Evolutionary conservation across 2,888 invertebrate species (phyloP).

Genomic region (Drosophila setosimentum): DNA sequence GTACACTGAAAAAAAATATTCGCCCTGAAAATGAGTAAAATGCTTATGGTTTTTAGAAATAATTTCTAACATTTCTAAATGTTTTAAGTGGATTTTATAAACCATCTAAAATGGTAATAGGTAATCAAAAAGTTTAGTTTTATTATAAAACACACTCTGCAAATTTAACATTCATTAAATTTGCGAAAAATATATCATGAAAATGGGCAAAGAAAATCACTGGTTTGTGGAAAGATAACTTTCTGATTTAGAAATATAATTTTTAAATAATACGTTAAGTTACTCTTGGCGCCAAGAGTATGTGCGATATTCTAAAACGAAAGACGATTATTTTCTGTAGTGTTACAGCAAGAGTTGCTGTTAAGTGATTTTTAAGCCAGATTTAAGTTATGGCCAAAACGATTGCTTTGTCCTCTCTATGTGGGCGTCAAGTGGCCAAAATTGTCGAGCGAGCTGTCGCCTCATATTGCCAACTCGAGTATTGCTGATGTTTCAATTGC

Average conservation of each 20-base stretch:
- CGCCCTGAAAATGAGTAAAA: not conserved
- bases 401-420: constrained; percentile 24
- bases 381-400: constrained; percentile 72
- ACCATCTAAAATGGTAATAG: not conserved
- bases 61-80: not conserved
- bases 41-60: not conserved
- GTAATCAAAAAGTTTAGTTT: not conserved
- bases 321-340: not conserved
- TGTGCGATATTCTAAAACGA: not conserved
- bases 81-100: not conserved
- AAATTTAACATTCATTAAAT: not conserved
- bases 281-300: not conserved
- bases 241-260: not conserved
- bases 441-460: constrained; percentile 53
- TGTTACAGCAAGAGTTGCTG: constrained; percentile 17
- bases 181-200: not conserved
- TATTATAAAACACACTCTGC: not conserved
- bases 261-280: not conserved
- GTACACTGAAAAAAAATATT: not conserved
- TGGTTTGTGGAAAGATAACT: not conserved
- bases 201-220: not conserved
- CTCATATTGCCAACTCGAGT: constrained; percentile 79
- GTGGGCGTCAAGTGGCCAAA: constrained; percentile 69
- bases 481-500: constrained; percentile 85
- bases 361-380: constrained; percentile 79